Percentiles rank a stretch among this genome's conserved stretches.
Evolutionary conservation across 64 coral and sea anemone species (phyloP).

Genomic region (Stylophora pistillata): DNA sequence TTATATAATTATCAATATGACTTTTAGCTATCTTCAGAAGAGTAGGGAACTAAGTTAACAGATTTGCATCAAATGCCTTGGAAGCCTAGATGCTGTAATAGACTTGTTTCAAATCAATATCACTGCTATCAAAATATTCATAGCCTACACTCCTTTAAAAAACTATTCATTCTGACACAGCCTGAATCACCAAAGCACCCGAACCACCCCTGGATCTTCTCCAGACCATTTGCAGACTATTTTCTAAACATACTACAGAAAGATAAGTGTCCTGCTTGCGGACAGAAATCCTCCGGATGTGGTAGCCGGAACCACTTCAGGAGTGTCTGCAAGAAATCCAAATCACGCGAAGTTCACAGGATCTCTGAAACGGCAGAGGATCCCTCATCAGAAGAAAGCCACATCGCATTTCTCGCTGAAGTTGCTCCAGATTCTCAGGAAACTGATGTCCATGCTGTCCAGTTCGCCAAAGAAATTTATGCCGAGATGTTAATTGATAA

Average conservation of each 20-base stretch:
- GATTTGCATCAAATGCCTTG: too few species aligned
- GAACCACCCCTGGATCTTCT: too few species aligned
- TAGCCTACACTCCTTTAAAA: too few species aligned
- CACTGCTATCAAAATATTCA: too few species aligned
- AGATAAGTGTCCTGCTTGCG: slow-evolving; percentile 27
- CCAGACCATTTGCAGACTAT: too few species aligned
- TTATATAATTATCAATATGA: too few species aligned
- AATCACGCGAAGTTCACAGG: not conserved
- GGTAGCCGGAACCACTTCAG: slow-evolving; percentile 37
- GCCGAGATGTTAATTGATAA: not conserved
- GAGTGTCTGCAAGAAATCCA: slow-evolving; percentile 12
- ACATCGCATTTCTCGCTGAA: not conserved
- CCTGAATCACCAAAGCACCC: too few species aligned
- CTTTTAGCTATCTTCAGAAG: too few species aligned
- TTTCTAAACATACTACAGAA: not conserved
- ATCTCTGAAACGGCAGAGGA: not conserved
- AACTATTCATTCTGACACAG: too few species aligned
- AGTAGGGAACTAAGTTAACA: too few species aligned
- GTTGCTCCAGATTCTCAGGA: not conserved
- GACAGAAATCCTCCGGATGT: slow-evolving; percentile 4
- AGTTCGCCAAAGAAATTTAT: slow-evolving; percentile 3
- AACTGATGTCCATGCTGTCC: not conserved
- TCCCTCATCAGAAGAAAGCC: not conserved
- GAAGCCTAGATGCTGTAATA: too few species aligned
- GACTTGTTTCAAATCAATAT: too few species aligned